Base-by-base conservation (phyloP, 2,113 vertebrate species). In the Vireo altiloquus region DNA sequence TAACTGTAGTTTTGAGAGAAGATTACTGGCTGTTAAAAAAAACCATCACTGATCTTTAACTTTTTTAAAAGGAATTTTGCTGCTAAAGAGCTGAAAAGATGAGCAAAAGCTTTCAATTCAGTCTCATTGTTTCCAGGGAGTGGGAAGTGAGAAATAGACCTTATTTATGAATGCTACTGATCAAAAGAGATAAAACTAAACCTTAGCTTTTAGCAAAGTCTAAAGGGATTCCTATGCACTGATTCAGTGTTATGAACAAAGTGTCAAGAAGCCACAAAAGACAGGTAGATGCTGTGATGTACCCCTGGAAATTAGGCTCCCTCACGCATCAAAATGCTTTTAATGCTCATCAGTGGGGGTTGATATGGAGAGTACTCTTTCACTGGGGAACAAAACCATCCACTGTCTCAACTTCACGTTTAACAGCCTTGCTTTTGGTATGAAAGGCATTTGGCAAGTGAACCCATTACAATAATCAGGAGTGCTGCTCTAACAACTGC, bases 381-480 rank as follows among this genome's bases (percentile, higher is more conserved):
- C 89, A 39, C 2, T 18, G 54, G 33, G 11, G 2, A 0, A 11
- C 12, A 44, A 27, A 35, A 17, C 5, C 83, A 44, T 54, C 56
- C 18, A 39, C 46, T 1, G 1, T 52, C 65, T 93, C 76, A 96
- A 57, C 60, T 82, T 96, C 80, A 79, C 5, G 2, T 93, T 92
- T 89, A 94, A 87, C 88, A 95, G 86, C 57, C 74, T 94, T 92
- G 50, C 59, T 92, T 95, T 78, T 89, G 82, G 82, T 88, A 88
- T 78, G 90, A 95, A 83, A 94, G 56, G n/a, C 86, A 64, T 94
- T 93, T 96, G 88, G 89, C 82, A 89, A 93, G 69, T 64, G 76
- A 95, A 81, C n/a, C 80, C 76, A 95, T 93, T 95, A 90, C 37
- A 5, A 89, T 92, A 90, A 95, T 95, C 86, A 76, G 80, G 65